phyloP scores from a whole-genome alignment of 2,888 invertebrate species.

The Leucophora obtusa region DNA sequence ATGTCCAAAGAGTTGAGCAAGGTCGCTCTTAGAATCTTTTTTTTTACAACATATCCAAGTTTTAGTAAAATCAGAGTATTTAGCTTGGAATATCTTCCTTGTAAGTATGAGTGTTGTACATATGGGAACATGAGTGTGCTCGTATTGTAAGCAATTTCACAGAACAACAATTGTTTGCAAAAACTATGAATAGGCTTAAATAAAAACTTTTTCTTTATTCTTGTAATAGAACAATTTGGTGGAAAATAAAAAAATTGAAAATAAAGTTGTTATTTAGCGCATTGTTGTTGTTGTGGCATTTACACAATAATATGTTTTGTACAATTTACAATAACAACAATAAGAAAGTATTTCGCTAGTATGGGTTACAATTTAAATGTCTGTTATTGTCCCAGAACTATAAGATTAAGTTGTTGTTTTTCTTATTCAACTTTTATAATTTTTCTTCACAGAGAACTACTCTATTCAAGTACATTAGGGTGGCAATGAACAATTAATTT shows the following conservation, averaged over 20 bases:
- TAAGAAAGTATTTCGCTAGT: conserved; percentile 32
- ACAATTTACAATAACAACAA: conserved; percentile 35
- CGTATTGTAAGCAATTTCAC: conserved; percentile 41
- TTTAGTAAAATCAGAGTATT: too few species aligned
- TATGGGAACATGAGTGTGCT: background rate
- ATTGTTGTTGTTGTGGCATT: conserved; percentile 32
- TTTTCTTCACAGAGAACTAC: too few species aligned
- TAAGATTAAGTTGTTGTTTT: conserved; percentile 52
- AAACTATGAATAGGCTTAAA: conserved; percentile 51
- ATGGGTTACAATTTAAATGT: conserved; percentile 57
- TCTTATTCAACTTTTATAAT: too few species aligned
- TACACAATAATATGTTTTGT: conserved; percentile 25
- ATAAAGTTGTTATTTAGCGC: conserved; percentile 59
- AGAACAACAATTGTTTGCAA: conserved; percentile 58
- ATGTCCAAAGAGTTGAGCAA: too few species aligned
- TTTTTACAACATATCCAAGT: too few species aligned
- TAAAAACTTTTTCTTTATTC: conserved; percentile 52
- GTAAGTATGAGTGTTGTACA: background rate
- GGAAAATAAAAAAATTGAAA: conserved; percentile 15
- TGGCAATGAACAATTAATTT: too few species aligned
- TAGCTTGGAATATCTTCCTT: too few species aligned
- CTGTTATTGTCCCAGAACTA: conserved; percentile 56
- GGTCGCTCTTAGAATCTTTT: too few species aligned
- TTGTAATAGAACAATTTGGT: conserved; percentile 47
- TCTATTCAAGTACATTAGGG: too few species aligned